These are phyloP conservation scores for Elmis aenea DNA, from an alignment of 2,888 invertebrate genomes.

Conservation along the genomic window DNA sequence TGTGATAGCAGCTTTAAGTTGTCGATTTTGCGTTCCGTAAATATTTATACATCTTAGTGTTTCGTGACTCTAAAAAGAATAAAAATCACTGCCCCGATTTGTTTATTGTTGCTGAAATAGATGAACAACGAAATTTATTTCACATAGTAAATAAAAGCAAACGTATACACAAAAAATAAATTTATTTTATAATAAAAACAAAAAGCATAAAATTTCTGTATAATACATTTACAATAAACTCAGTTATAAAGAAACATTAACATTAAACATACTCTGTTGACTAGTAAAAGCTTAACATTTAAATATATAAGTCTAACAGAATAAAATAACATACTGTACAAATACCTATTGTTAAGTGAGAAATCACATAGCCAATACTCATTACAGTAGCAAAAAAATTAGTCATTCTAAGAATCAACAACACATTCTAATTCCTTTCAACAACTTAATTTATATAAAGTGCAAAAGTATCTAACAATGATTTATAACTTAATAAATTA, in stretches of 20 bases:
- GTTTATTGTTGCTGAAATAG: too few relatives aligned
- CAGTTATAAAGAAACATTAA: slow-evolving; percentile 42
- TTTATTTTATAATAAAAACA: slow-evolving; percentile 44
- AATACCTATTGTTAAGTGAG: slow-evolving; percentile 35
- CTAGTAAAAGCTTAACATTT: slow-evolving; percentile 43
- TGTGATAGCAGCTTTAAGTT: too few relatives aligned
- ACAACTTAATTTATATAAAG: slow-evolving; percentile 11
- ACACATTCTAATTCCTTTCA: slow-evolving; percentile 8
- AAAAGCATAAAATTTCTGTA: slow-evolving; percentile 36
- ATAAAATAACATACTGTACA: slow-evolving; percentile 42
- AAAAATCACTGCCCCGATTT: too few relatives aligned
- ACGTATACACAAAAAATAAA: slow-evolving; percentile 43
- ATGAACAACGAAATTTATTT: too few relatives aligned
- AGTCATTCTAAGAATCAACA: slow-evolving; percentile 17
- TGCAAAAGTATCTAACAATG: slow-evolving; percentile 21
- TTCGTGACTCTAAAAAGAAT: too few relatives aligned
- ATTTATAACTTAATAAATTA: slow-evolving; percentile 14
- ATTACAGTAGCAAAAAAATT: slow-evolving; percentile 16
- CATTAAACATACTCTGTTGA: slow-evolving; percentile 43
- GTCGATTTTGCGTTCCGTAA: too few relatives aligned
- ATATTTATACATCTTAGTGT: too few relatives aligned
- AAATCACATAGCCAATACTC: slow-evolving; percentile 42
- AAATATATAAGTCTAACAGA: slow-evolving; percentile 35
- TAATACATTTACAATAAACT: slow-evolving; percentile 36
- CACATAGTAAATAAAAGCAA: background rate